phyloP scores from a whole-genome alignment of 2,888 invertebrate genomes.

The Limnephilus marmoratus region DNA sequence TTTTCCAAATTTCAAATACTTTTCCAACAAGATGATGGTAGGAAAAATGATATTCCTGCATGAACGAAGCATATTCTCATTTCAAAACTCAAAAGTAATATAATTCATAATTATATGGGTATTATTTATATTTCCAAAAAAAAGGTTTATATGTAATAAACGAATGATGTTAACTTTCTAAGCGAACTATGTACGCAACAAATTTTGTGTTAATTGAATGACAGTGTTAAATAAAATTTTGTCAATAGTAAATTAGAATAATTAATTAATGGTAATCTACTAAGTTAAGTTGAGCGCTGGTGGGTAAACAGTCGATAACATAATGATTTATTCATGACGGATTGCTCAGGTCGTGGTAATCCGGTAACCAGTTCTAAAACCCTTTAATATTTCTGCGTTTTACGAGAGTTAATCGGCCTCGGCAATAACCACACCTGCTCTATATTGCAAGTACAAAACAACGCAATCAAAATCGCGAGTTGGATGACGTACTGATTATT shows the following conservation, averaged over 20 bases:
- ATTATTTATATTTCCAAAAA: no score
- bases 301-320: not conserved
- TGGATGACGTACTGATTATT: not conserved
- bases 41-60: no score
- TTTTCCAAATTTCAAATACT: no score
- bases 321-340: not conserved
- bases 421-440: not conserved
- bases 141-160: no score
- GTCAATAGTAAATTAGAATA: not conserved
- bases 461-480: not conserved
- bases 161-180: no score
- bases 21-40: no score
- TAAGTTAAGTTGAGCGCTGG: not conserved
- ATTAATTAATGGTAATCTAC: not conserved
- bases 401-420: not conserved
- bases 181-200: not conserved
- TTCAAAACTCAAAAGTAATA: no score
- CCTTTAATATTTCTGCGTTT: not conserved
- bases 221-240: not conserved
- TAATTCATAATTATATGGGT: no score
- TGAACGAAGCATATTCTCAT: no score
- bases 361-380: not conserved
- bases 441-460: not conserved
- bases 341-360: not conserved
- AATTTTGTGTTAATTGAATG: not conserved